These are phyloP conservation scores for Grapholita molesta DNA, from an alignment of 1,140 invertebrate species.

Conservation along the genomic window DNA sequence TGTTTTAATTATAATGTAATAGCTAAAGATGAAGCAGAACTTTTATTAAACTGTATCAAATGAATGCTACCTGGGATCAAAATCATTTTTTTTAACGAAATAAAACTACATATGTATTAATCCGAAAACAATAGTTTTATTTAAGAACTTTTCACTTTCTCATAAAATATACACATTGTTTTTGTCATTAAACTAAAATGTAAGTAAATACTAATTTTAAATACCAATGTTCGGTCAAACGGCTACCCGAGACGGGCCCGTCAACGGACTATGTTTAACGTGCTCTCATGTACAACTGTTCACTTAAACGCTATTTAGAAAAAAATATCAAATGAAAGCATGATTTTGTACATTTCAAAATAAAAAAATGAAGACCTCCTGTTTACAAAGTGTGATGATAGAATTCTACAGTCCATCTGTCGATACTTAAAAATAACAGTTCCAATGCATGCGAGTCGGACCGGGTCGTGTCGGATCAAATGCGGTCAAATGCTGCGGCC, in stretches of 20 bases:
- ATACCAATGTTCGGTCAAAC: slow-evolving; percentile 72
- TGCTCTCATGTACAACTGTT: slow-evolving; percentile 66
- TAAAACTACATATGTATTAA: slow-evolving; percentile 71
- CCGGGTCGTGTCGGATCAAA: slow-evolving; percentile 38
- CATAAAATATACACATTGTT: slow-evolving; percentile 78
- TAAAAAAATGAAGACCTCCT: slow-evolving; percentile 56
- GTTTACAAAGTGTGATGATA: slow-evolving; percentile 73
- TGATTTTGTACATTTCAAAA: slow-evolving; percentile 76
- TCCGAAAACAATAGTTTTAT: slow-evolving; percentile 78
- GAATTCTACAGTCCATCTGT: slow-evolving; percentile 68
- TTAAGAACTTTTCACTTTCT: slow-evolving; percentile 77
- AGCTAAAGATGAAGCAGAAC: background rate
- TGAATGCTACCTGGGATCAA: background rate
- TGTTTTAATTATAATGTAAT: background rate
- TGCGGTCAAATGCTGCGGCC: slow-evolving; percentile 2
- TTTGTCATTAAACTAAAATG: slow-evolving; percentile 78
- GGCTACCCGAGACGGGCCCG: slow-evolving; percentile 34
- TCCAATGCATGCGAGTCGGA: slow-evolving; percentile 37
- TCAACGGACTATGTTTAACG: slow-evolving; percentile 46
- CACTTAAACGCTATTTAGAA: slow-evolving; percentile 73
- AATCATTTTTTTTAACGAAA: slow-evolving; percentile 44
- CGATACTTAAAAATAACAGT: slow-evolving; percentile 69
- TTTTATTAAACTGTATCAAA: too few relatives aligned
- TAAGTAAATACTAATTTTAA: slow-evolving; percentile 78
- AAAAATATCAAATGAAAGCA: slow-evolving; percentile 72